Evolutionary conservation across 2,113 vertebrate species (phyloP), one percentile per base, ranked within the genome.

Genomic region (Petrocephalus microphthalmus): DNA sequence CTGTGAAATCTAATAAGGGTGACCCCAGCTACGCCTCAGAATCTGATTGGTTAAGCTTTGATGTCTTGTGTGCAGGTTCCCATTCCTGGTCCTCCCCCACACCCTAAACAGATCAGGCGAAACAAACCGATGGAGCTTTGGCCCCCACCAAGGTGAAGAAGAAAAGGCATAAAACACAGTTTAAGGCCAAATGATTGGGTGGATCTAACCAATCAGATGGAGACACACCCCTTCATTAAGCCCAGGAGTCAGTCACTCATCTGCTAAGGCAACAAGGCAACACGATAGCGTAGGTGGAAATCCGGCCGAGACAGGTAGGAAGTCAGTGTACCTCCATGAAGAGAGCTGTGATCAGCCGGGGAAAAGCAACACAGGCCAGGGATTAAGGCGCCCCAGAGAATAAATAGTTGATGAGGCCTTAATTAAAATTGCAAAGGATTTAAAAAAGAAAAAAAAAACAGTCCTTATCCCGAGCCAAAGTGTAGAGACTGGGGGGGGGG

Each of bases 341-440:
- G 3, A 20, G 29, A 85, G 29, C 52, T 52, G 25, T 54, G 52
- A 52, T 54, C 84, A 37, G 29, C 25, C 22, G 71, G 51, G 84
- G 84, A 85, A 85, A 85, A 85, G 56, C 49, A 54, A 51, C 84
- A 29, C 52, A 37, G 84, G 25, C 85, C 33, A 64, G 56, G 85
- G 33, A 86, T 86, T 86, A 47, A 86, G 54, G 5, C 42, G 54
- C 85, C 37, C 85, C 45, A 37, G 54, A 86, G 33, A 64, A 86
- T 86, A 86, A 86, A 86, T 64, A 60, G 85, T 64, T 86, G 19
- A 60, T 86, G 54, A 86, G 85, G 85, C 54, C 56, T 86, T 86
- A 60, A 86, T 86, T 86, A 86, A 86, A 85, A 56, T 52, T 37
- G 29, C 51, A 85, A 85, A 85, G 25, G n/a, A 54, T 29, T 29